Conservation (phyloP, 2,888 invertebrate genomes). For the Folsomia candida region DNA sequence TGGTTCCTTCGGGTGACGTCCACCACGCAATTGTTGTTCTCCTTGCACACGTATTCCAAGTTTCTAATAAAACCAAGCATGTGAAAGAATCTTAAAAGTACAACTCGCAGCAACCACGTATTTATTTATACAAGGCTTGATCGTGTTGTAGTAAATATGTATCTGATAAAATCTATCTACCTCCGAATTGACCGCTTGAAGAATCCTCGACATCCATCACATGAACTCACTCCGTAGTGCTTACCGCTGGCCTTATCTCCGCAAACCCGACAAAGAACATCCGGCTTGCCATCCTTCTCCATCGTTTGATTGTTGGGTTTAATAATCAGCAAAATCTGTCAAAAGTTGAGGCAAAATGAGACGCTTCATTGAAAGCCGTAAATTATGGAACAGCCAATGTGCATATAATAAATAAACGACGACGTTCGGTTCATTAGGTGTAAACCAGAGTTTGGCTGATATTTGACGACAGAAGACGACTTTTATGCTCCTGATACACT, state of each 20-base stretch:
- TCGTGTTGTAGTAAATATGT: not conserved
- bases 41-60: constrained; percentile 88
- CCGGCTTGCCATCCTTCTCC: constrained; percentile 51
- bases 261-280: constrained; percentile 77
- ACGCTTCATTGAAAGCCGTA: no score
- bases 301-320: not conserved
- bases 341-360: no score
- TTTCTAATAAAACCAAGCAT: constrained; percentile 65
- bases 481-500: no score
- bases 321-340: no score
- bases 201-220: constrained; percentile 87
- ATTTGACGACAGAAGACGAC: no score
- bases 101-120: no score
- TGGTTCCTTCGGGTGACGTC: constrained; percentile 90
- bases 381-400: no score
- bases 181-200: constrained; percentile 89
- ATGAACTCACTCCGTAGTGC: constrained; percentile 71
- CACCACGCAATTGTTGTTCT: constrained; percentile 79
- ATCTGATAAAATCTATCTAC: constrained; percentile 57
- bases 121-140: not conserved
- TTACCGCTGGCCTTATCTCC: constrained; percentile 65
- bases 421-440: no score
- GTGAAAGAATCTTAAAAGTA: no score
- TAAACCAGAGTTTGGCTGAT: no score
- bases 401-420: no score